These are phyloP conservation scores for Boleophthalmus pectinirostris DNA, from an alignment of 2,113 vertebrate genomes.

Conservation along the genomic window DNA sequence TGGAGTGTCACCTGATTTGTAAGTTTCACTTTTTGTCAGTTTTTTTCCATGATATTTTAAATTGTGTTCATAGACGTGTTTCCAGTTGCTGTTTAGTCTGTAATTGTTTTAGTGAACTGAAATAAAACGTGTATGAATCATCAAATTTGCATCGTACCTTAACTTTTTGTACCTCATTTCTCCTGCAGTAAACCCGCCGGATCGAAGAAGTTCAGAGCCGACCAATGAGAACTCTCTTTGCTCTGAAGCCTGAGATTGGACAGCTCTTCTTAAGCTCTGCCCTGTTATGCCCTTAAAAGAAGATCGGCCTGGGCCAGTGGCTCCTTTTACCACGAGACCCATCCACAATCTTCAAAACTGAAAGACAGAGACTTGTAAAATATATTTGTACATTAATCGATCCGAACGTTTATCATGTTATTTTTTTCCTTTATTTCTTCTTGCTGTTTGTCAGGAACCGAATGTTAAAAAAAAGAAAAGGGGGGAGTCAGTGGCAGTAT, in stretches of 20 bases:
- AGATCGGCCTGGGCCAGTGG: not conserved
- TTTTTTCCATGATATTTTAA: not conserved
- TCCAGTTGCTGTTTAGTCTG: not conserved
- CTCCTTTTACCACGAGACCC: not conserved
- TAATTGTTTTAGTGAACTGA: not conserved
- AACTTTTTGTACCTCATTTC: not conserved
- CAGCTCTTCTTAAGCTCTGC: constrained; percentile 17
- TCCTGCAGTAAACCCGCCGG: constrained; percentile 77
- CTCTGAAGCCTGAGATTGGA: constrained; percentile 19
- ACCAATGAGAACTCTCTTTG: constrained; percentile 74
- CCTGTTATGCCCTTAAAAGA: constrained; percentile 1
- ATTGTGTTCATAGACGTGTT: not conserved
- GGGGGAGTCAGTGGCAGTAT: constrained; percentile 7
- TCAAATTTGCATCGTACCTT: not conserved
- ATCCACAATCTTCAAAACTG: constrained; percentile 10
- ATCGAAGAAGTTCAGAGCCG: constrained; percentile 85
- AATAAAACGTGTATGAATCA: not conserved
- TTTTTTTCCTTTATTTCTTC: constrained; percentile 25
- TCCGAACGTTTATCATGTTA: constrained; percentile 14
- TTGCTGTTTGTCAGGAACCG: constrained; percentile 36
- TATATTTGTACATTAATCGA: constrained; percentile 51
- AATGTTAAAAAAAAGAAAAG: not conserved
- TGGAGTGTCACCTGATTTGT: constrained; percentile 80
- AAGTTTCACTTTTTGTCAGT: constrained; percentile 48
- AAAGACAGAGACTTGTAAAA: constrained; percentile 47